Conservation (phyloP, 2,113 vertebrate genomes). For the Trichomycterus rosablanca region DNA sequence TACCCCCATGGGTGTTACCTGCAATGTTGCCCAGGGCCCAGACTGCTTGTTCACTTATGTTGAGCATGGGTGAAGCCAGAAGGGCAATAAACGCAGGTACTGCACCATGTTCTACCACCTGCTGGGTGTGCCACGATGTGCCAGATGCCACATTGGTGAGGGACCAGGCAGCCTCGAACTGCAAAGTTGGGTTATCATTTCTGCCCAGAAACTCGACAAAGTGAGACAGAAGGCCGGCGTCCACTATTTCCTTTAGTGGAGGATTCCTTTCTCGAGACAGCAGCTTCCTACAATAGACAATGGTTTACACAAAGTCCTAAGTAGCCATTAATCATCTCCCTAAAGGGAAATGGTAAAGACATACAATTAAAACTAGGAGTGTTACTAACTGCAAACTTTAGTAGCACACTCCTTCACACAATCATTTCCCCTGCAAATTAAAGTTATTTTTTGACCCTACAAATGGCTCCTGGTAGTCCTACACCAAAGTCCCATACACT, state of each 20-base stretch:
- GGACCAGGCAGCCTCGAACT: constrained; percentile 91
- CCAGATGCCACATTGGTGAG: constrained; percentile 89
- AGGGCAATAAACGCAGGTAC: constrained; percentile 75
- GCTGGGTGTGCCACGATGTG: constrained; percentile 77
- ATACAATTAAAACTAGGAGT: neutral
- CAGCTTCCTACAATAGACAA: constrained; percentile 66
- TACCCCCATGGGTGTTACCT: constrained; percentile 64
- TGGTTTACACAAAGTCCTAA: no score
- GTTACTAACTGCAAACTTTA: no score
- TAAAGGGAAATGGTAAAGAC: no score
- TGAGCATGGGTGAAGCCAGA: constrained; percentile 74
- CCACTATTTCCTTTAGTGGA: constrained; percentile 72
- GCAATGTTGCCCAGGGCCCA: constrained; percentile 94
- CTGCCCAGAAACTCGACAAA: constrained; percentile 77
- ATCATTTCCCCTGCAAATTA: no score
- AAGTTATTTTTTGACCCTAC: no score
- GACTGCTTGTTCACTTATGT: constrained; percentile 85
- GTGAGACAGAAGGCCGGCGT: constrained; percentile 73
- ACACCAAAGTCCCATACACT: no score
- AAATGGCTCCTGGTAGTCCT: no score
- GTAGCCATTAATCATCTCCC: no score
- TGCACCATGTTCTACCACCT: constrained; percentile 80
- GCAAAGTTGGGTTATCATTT: constrained; percentile 64
- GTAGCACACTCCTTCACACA: no score
- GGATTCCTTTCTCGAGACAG: constrained; percentile 78